These are phyloP conservation scores for Acrocephalus arundinaceus DNA, from an alignment of 2,113 vertebrate genomes.

Conservation along the genomic window DNA sequence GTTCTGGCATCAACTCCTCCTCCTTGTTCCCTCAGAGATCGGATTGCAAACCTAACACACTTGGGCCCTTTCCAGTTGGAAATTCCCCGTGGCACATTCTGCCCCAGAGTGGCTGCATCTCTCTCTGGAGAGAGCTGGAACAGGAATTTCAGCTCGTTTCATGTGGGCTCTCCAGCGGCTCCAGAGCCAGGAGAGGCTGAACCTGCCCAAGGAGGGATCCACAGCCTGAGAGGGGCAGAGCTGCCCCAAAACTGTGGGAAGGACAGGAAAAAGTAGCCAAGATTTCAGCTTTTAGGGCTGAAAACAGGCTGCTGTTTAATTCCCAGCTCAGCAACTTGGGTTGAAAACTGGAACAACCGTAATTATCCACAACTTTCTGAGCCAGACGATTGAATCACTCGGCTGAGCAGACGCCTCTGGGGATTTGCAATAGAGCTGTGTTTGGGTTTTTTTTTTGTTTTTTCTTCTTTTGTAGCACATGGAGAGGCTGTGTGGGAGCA, in stretches of 20 bases:
- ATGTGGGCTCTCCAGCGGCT: background rate
- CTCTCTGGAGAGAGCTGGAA: background rate
- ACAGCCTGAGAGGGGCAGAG: background rate
- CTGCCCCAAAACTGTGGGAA: background rate
- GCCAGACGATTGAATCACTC: conserved; percentile 26
- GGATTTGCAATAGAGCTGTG: background rate
- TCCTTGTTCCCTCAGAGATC: conserved; percentile 24
- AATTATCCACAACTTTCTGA: conserved; percentile 11
- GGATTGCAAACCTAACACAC: conserved; percentile 29
- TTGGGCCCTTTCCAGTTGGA: conserved; percentile 36
- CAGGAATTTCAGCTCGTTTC: background rate
- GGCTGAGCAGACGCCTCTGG: background rate
- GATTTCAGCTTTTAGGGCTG: background rate
- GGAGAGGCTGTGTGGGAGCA: background rate
- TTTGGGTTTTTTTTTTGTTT: background rate
- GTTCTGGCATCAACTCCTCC: conserved; percentile 34
- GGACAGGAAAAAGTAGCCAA: background rate
- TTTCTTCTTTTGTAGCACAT: background rate
- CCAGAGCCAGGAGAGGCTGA: background rate
- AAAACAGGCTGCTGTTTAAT: conserved; percentile 37
- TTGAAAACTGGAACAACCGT: conserved; percentile 22
- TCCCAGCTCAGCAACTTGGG: conserved; percentile 27
- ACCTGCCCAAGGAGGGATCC: background rate
- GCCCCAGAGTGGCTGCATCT: background rate
- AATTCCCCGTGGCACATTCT: conserved; percentile 13